phyloP scores from a whole-genome alignment of 2,797 vertebrate species.

The Agapornis canus region DNA sequence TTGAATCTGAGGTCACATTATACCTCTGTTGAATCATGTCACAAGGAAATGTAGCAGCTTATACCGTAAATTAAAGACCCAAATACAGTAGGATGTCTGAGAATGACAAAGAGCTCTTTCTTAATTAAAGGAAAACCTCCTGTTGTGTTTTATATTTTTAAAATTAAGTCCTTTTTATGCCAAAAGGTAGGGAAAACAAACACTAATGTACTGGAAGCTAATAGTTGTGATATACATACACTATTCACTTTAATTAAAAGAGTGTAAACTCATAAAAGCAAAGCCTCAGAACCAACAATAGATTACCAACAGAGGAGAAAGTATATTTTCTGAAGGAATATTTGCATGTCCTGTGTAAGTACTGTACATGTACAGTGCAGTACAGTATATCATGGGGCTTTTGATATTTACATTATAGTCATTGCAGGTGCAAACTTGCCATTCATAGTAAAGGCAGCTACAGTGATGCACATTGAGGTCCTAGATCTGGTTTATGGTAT shows the following conservation, averaged over 20 bases:
- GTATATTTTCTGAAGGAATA: not conserved
- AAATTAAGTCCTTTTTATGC: not conserved
- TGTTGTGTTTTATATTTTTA: not conserved
- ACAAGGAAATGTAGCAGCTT: not conserved
- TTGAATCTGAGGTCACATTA: not conserved
- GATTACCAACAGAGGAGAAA: not conserved
- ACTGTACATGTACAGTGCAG: not conserved
- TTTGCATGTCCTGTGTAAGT: not conserved
- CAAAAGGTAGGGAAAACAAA: not conserved
- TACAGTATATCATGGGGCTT: not conserved
- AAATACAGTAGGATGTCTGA: not conserved
- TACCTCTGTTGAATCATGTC: not conserved
- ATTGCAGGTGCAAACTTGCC: not conserved
- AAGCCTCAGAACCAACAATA: not conserved
- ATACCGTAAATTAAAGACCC: not conserved
- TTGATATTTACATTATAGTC: not conserved
- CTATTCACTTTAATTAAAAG: not conserved
- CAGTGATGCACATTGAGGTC: accelerated
- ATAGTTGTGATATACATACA: not conserved
- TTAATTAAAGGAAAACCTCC: not conserved
- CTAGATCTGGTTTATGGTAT: not conserved
- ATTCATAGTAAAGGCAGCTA: not conserved
- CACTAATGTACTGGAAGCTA: not conserved
- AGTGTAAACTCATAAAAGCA: not conserved
- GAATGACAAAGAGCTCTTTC: not conserved